phyloP scores from a whole-genome alignment of 2,113 vertebrate genomes.

The Scytalopus superciliaris region DNA sequence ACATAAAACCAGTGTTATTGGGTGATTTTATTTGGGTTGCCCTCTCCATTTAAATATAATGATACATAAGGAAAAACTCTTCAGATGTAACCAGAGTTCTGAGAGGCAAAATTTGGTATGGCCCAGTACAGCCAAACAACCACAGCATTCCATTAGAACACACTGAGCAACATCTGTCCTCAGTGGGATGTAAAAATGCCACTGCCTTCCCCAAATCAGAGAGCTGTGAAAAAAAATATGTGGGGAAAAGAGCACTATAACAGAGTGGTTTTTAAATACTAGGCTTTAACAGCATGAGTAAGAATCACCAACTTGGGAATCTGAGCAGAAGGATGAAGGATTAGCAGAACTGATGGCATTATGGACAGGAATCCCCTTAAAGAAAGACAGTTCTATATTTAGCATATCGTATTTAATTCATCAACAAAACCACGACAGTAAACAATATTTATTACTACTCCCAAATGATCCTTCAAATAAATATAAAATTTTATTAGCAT shows the following conservation, averaged over 20 bases:
- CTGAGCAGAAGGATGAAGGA: conserved; percentile 50
- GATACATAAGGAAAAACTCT: not conserved
- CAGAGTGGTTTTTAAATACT: not conserved
- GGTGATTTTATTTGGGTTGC: not conserved
- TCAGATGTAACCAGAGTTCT: not conserved
- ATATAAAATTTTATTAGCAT: not conserved
- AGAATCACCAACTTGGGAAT: conserved; percentile 10
- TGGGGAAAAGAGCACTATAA: not conserved
- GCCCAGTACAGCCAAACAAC: not conserved
- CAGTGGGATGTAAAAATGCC: not conserved
- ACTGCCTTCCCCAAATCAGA: not conserved
- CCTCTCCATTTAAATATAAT: not conserved
- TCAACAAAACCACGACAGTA: not conserved
- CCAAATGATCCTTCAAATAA: not conserved
- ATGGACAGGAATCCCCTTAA: conserved; percentile 38
- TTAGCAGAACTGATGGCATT: conserved; percentile 52
- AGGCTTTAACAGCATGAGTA: conserved; percentile 6
- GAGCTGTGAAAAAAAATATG: not conserved
- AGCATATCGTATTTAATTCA: not conserved
- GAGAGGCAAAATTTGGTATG: not conserved
- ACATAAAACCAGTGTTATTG: not conserved
- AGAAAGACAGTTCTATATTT: conserved; percentile 42
- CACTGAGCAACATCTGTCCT: not conserved
- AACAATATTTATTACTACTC: not conserved
- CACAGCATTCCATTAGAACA: not conserved